Evolutionary conservation across 2,888 invertebrate genomes (phyloP).

Genomic region (Cataglyphis livida): DNA sequence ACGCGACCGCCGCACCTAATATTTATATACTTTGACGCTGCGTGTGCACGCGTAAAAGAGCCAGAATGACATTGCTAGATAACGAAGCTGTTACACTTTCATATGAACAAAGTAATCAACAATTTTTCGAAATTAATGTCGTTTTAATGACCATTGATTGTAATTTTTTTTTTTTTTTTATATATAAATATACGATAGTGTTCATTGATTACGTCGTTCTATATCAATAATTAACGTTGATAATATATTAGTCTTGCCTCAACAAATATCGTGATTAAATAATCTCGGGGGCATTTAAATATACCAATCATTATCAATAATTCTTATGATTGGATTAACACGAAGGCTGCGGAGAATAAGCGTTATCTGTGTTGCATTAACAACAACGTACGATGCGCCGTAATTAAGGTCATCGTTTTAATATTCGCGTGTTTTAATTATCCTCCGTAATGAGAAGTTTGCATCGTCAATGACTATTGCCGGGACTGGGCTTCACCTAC

Average conservation of each 20-base stretch:
- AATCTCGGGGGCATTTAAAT: slow-evolving; percentile 37
- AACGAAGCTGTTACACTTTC: not conserved
- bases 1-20: slow-evolving; percentile 9
- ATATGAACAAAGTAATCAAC: not conserved
- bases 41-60: slow-evolving; percentile 3
- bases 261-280: slow-evolving; percentile 37
- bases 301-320: slow-evolving; percentile 44
- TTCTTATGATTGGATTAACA: slow-evolving; percentile 45
- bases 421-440: slow-evolving; percentile 47
- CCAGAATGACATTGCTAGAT: not conserved
- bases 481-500: slow-evolving; percentile 23
- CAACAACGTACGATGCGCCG: slow-evolving; percentile 24
- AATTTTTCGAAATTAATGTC: slow-evolving; percentile 5
- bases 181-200: not conserved
- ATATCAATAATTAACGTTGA: slow-evolving; percentile 43
- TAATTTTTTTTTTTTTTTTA: not conserved
- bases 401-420: slow-evolving; percentile 53
- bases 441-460: slow-evolving; percentile 38
- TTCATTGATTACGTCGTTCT: slow-evolving; percentile 5
- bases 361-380: not conserved
- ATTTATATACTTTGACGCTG: not conserved
- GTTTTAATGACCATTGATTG: not conserved
- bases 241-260: slow-evolving; percentile 15
- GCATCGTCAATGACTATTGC: slow-evolving; percentile 48
- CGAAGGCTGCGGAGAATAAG: not conserved